Evolutionary conservation across 2,888 invertebrate genomes (phyloP), one percentile per base, ranked within the genome.

Genomic region (Polydesmus complanatus): DNA sequence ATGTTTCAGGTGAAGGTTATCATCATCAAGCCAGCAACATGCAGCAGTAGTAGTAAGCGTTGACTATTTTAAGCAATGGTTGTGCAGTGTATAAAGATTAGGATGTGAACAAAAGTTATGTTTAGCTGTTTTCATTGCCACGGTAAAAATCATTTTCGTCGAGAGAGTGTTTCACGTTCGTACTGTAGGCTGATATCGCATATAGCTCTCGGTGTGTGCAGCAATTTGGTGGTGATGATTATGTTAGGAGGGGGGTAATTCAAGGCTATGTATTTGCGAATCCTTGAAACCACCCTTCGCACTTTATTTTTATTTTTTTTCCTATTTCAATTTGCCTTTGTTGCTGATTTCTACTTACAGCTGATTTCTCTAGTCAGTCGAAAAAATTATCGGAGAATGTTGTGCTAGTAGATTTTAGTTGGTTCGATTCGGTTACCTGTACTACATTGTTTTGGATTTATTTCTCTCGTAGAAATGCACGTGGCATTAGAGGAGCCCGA

Each of bases 401-500:
- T n/a, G n/a, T n/a, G n/a, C n/a, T n/a, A n/a, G n/a, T n/a, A n/a
- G n/a, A n/a, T n/a, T n/a, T n/a, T n/a, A n/a, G n/a, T n/a, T n/a
- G n/a, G 5, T 14, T 37, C 8, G 5, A 37, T 37, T 37, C 5
- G 5, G 5, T 37, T 37, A 37, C 37, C 14, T 5, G 37, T 37
- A 37, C 37, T 37, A 51, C 19, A 21, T 51, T 19, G n/a, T 51
- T 3, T n/a, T 51, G 5, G 3, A 51, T 21, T 51, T 51, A 21
- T 51, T 21, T 14, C 11, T 51, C 51, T 62, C 54, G 1, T 51
- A 67, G 67, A 67, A 58, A 66, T 67, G 66, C 64, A 65, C 61
- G 65, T 64, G 27, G 65, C 64, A 37, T 64, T 65, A 61, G 67
- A 72, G 63, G 71, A 71, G 61, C 68, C 68, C 59, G 69, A 70